A percentile compares a stretch with the other conserved stretches of the same genome.
Conservation (phyloP, 2,888 invertebrate species). For the Tetragonula carbonaria region DNA sequence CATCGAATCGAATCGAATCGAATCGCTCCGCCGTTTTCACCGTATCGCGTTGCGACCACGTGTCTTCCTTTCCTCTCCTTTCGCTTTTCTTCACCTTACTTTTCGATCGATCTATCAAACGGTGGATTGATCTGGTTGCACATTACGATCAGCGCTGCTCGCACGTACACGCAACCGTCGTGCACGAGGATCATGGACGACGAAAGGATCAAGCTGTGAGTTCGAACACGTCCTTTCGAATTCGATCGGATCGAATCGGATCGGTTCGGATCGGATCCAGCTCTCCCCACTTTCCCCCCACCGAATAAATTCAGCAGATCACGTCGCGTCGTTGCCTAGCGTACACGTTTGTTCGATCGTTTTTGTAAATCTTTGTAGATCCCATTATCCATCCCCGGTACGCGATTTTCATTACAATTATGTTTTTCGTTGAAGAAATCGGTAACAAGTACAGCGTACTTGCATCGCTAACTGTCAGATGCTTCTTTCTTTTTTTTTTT, state of each 20-base stretch:
- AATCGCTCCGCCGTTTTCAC: background rate
- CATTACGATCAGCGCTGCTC: conserved; percentile 26
- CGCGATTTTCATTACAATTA: background rate
- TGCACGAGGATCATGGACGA: conserved; percentile 75
- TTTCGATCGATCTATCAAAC: conserved; percentile 27
- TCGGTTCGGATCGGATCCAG: conserved; percentile 5
- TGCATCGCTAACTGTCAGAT: too few relatives aligned
- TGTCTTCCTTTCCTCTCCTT: conserved; percentile 22
- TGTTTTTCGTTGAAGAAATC: background rate
- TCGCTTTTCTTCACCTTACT: conserved; percentile 38
- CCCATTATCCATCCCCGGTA: background rate
- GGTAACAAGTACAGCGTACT: background rate
- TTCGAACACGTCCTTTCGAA: conserved; percentile 57
- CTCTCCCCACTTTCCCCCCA: background rate
- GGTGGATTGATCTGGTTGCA: conserved; percentile 26
- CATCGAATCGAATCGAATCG: background rate
- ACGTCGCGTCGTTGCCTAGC: background rate
- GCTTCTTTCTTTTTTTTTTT: too few relatives aligned
- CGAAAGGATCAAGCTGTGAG: conserved; percentile 81
- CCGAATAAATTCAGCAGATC: background rate
- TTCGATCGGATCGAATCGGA: conserved; percentile 29
- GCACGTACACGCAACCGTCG: conserved; percentile 1
- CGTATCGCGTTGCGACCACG: background rate
- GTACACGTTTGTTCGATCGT: background rate
- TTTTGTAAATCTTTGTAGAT: background rate